A percentile compares a stretch with the other conserved stretches of the same genome.
Conservation (phyloP, 2,888 invertebrate species). For the Hymenopus coronatus region DNA sequence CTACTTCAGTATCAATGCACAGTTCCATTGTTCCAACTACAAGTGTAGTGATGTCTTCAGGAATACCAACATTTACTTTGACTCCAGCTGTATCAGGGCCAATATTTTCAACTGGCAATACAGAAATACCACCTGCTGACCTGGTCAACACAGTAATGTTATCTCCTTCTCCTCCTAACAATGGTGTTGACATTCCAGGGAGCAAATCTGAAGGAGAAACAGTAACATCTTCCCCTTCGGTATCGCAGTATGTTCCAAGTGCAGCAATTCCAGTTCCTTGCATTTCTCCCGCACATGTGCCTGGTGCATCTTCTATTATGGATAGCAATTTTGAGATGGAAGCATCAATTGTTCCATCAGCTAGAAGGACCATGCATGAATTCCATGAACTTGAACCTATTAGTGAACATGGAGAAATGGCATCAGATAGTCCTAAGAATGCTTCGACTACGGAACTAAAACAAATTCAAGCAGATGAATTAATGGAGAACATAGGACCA, state of each 20-base stretch:
- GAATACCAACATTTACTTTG: not conserved
- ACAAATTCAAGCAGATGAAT: not conserved
- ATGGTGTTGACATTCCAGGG: not conserved
- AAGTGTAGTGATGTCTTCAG: not conserved
- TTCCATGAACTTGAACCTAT: slow-evolving; percentile 29
- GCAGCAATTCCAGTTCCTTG: slow-evolving; percentile 26
- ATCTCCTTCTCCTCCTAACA: not conserved
- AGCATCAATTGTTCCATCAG: not conserved
- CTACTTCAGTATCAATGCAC: slow-evolving; percentile 4
- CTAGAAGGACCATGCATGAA: slow-evolving; percentile 20
- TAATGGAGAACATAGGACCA: not conserved
- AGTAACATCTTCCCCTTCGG: not conserved
- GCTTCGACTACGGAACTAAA: not conserved
- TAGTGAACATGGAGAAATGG: slow-evolving; percentile 27
- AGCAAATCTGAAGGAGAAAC: not conserved
- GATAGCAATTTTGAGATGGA: slow-evolving; percentile 3
- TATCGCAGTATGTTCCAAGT: slow-evolving; percentile 18
- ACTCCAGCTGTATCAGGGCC: not conserved
- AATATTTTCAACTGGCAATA: not conserved
- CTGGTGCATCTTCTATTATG: not conserved
- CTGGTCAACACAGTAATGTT: not conserved
- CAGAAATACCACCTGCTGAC: not conserved
- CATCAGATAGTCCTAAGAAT: slow-evolving; percentile 7
- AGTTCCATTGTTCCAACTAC: not conserved
- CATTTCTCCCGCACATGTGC: slow-evolving; percentile 15